Base-by-base conservation (phyloP, 2,888 invertebrate genomes). In the Acrobasis suavella region DNA sequence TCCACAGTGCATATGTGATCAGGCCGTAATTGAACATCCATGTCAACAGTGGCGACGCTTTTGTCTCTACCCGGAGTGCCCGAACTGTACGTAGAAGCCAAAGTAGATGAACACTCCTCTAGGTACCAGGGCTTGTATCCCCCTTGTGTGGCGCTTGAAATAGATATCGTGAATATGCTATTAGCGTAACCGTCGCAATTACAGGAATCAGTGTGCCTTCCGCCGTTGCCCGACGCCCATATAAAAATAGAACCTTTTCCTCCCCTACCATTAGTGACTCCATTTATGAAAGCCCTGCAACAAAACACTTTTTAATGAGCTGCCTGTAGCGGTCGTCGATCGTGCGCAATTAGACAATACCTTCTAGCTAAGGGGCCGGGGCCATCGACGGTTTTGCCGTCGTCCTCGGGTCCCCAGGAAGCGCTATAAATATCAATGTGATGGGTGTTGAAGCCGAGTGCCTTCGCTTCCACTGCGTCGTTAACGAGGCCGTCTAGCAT, bases 161-260 rank as follows among this genome's bases (percentile, higher is more conserved):
- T 98, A 71, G 98, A 98, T 72, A 99, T 94, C 2, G 99, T 99
- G 88, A 98, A 99, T 84, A 99, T 98, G 80, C 98, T 98, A 90
- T 99, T 99, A 50, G 99, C 99, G 89, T 99, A 99, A 59, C 99
- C 99, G 87, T 99, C 99, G 91, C 99, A 99, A 88, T 99, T 99
- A 89, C 99, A 99, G 8, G 98, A 98, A 86, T 99, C 99, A 0
- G 96, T 96, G 81, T 98, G 97, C 69, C 97, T 95, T 56, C 98
- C 98, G 12, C 98, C 98, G 83, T 98, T 98, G 61, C 98, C 98
- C n/a, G 98, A 98, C 1, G 98, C 98, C 98, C 98, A 98, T 63
- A 98, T 97, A 90, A 98, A 98, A 80, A 98, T 98, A 65, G 98
- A 98, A 59, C 98, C 98, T 86, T 97, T 97, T 46, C 98, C 98